These are phyloP conservation scores for Orussus abietinus DNA, from an alignment of 1,140 invertebrate species.

Conservation along the genomic window DNA sequence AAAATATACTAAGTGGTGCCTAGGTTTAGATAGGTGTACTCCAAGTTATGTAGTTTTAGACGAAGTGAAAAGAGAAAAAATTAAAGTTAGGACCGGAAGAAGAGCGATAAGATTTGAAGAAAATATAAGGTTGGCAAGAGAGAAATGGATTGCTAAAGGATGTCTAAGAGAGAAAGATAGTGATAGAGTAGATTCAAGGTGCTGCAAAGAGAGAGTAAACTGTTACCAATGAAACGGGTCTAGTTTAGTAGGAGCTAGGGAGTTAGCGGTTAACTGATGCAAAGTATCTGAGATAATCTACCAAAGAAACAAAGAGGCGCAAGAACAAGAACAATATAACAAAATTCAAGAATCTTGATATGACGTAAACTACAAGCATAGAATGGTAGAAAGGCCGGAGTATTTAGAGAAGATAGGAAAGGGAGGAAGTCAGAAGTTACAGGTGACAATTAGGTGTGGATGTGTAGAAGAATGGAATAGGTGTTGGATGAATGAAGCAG, in stretches of 20 bases:
- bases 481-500: not conserved
- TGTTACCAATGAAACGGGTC: not conserved
- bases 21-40: conserved; percentile 11
- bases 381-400: not conserved
- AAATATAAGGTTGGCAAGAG: conserved; percentile 1
- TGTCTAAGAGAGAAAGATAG: not conserved
- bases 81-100: not conserved
- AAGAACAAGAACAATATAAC: conserved; percentile 2
- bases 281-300: not conserved
- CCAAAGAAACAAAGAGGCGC: not conserved
- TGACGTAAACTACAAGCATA: not conserved
- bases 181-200: not conserved
- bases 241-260: not conserved
- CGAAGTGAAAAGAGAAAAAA: conserved; percentile 6
- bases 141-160: not conserved
- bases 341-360: conserved; percentile 1
- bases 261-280: not conserved
- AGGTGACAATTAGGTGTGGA: conserved; percentile 2
- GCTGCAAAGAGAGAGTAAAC: not conserved
- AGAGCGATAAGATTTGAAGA: conserved; percentile 11
- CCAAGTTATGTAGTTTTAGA: conserved; percentile 5
- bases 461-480: conserved; percentile 4
- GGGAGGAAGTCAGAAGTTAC: not conserved
- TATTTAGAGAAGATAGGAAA: not conserved
- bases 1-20: conserved; percentile 11